Evolutionary conservation across 1,140 invertebrate species (phyloP).

Genomic region (Zophobas morio): DNA sequence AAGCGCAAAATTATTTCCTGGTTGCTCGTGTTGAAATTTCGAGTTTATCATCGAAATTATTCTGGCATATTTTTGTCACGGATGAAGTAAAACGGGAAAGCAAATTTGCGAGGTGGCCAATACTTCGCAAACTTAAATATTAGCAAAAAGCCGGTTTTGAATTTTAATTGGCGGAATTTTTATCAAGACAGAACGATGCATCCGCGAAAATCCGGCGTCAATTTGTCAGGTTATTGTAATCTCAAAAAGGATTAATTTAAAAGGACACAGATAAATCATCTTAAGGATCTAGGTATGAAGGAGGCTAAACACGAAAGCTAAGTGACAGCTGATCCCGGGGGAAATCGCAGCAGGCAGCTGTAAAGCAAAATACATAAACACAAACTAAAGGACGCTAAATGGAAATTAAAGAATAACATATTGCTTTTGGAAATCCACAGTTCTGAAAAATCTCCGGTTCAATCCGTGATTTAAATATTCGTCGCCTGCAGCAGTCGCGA

Average conservation of each 20-base stretch:
- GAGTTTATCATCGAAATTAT: slow-evolving; percentile 8
- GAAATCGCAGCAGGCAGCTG: slow-evolving; percentile 10
- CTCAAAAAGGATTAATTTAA: slow-evolving; percentile 36
- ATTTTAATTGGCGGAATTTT: not conserved
- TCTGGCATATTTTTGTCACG: slow-evolving; percentile 13
- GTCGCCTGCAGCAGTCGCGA: not conserved
- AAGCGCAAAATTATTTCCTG: slow-evolving; percentile 37
- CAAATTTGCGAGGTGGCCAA: slow-evolving; percentile 5
- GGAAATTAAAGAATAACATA: slow-evolving; percentile 23
- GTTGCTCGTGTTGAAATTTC: slow-evolving; percentile 31
- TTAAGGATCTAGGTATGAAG: slow-evolving; percentile 26
- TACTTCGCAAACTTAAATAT: not conserved
- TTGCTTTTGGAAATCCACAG: slow-evolving; percentile 1
- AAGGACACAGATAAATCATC: slow-evolving; percentile 39
- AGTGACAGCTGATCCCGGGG: slow-evolving; percentile 5
- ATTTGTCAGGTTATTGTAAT: slow-evolving; percentile 37
- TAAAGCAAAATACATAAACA: slow-evolving; percentile 22
- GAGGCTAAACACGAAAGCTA: slow-evolving; percentile 26
- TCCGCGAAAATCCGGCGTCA: slow-evolving; percentile 5
- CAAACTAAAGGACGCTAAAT: slow-evolving; percentile 19
- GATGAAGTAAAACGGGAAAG: not conserved
- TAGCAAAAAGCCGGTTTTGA: no score
- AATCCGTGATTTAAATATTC: slow-evolving; percentile 20
- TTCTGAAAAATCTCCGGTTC: slow-evolving; percentile 10
- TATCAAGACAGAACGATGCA: not conserved